phyloP scores from a whole-genome alignment of 92 coral and sea anemone species.

The Porites divaricata region DNA sequence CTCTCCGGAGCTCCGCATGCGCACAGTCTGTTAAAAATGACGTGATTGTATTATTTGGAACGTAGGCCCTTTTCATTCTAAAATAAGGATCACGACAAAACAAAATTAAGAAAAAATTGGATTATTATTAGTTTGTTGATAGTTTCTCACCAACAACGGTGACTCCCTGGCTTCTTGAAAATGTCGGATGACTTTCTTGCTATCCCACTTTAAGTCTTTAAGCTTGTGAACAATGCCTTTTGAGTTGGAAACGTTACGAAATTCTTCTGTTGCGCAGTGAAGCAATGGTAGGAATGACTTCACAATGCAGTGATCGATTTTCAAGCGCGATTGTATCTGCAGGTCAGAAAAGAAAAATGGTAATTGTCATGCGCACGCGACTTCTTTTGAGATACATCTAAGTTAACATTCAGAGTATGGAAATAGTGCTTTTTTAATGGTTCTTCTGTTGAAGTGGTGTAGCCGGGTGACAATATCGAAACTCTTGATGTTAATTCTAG shows the following conservation, averaged over 20 bases:
- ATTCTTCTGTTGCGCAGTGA: neutral
- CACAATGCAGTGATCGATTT: neutral
- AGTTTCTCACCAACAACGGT: neutral
- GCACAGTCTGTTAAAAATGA: no score
- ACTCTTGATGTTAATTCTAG: no score
- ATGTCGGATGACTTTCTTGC: slow-evolving; percentile 6
- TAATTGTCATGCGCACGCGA: no score
- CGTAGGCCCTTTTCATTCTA: neutral
- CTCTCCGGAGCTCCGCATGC: no score
- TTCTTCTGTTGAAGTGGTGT: no score
- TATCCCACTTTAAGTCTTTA: slow-evolving; percentile 2
- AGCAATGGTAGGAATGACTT: neutral
- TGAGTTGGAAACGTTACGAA: neutral
- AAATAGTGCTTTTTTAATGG: no score
- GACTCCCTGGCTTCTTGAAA: neutral
- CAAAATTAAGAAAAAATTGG: neutral
- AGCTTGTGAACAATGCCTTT: slow-evolving; percentile 14
- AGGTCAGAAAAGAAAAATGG: neutral
- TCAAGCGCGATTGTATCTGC: neutral
- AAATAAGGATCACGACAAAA: neutral
- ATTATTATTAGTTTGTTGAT: no score
- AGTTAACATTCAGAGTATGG: neutral
- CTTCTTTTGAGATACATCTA: neutral
- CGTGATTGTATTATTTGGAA: no score
- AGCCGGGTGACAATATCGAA: no score